Evolutionary conservation across 2,113 vertebrate species (phyloP), one percentile per base, ranked within the genome.

Genomic region (Scomber colias): DNA sequence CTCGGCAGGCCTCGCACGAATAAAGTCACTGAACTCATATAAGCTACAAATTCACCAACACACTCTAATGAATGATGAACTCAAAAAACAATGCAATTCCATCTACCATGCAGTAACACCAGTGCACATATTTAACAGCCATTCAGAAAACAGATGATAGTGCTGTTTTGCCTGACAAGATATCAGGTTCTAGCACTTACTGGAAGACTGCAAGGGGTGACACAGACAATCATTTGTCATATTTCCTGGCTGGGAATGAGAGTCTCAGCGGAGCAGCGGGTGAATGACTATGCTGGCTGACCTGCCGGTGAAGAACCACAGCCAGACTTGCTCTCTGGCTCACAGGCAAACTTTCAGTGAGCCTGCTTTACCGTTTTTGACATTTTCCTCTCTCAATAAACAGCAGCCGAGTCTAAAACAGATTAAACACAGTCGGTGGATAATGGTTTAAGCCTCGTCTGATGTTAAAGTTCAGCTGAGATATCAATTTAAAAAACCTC

Each of bases 171-270:
- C 35, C 62, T 60, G 75, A 77, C 35, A 77, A 84, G 73, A 78
- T 84, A 86, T 87, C 91, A 91, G 79, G 81, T 82, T 90, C 46
- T 69, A 31, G 59, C 77, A 83, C 74, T 93, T 93, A 93, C 88
- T 84, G 90, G 92, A 86, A 95, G 40, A 71, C 65, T 75, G 67
- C 27, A 56, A 71, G 45, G 62, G 82, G 19, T 48, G 75, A 83
- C 54, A 72, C 60, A 46, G 63, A 85, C 53, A 80, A 79, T 82
- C 66, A 85, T 90, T 87, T 86, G 87, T 90, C 92, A 93, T 81
- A 72, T 46, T 75, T 87, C 72, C 81, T 79, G 87, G 71, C 45
- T 70, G 71, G 45, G 54, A 79, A 81, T 62, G 21, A 73, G 30
- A 64, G 61, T 19, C 67, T 76, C 54, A 82, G 16, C 45, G 59